Evolutionary conservation across 2,113 vertebrate genomes (phyloP).

Genomic region (Ciconia maguari): DNA sequence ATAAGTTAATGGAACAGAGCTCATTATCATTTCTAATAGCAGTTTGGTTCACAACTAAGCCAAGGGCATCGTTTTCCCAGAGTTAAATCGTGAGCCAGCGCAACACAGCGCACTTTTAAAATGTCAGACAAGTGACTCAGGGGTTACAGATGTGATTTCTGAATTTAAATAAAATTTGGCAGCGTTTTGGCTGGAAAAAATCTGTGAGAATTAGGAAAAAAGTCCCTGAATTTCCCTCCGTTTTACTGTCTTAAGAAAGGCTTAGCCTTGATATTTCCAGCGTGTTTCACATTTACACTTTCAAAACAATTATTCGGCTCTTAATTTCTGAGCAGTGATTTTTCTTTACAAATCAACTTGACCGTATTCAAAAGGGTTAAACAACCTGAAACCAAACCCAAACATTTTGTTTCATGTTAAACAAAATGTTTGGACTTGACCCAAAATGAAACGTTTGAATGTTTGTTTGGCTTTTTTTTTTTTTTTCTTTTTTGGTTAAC

Average conservation of each 20-base stretch:
- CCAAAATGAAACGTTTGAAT: conserved; percentile 61
- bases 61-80: neutral
- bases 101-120: neutral
- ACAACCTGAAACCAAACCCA: conserved; percentile 69
- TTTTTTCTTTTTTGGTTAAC: conserved; percentile 19
- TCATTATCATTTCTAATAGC: neutral
- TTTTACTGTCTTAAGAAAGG: neutral
- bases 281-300: neutral
- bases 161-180: neutral
- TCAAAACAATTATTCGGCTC: neutral
- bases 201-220: neutral
- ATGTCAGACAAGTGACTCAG: neutral
- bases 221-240: neutral
- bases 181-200: neutral
- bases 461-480: conserved; percentile 50
- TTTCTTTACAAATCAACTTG: conserved; percentile 47
- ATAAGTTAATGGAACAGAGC: neutral
- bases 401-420: conserved; percentile 69
- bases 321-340: neutral
- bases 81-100: neutral
- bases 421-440: conserved; percentile 68
- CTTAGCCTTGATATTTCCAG: neutral
- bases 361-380: conserved; percentile 62
- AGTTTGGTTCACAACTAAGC: neutral
- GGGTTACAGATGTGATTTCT: neutral